Conservation (phyloP, 2,888 invertebrate genomes). For the Acrobasis repandana region DNA sequence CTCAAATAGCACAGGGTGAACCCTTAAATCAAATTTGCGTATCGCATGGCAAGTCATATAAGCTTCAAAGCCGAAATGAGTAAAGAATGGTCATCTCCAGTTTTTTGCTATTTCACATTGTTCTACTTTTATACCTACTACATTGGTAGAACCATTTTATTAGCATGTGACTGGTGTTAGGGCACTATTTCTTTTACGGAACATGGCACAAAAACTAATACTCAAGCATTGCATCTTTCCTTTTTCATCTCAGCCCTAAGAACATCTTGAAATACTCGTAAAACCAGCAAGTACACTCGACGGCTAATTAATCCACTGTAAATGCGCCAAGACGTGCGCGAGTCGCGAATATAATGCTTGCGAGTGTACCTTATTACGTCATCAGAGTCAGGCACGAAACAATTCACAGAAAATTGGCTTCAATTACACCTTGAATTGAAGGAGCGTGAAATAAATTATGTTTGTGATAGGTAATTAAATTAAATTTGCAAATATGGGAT, state of each 20-base stretch:
- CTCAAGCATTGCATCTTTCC: not conserved
- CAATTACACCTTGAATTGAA: constrained; percentile 4
- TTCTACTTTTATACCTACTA: no score
- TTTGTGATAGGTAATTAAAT: constrained; percentile 5
- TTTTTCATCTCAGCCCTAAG: not conserved
- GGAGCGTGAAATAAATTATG: constrained; percentile 6
- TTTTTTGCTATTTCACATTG: no score
- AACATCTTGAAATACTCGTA: constrained; percentile 54
- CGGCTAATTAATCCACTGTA: constrained; percentile 59
- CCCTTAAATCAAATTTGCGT: no score
- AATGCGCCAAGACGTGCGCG: constrained; percentile 35
- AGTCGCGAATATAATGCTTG: constrained; percentile 1
- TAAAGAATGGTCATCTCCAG: no score
- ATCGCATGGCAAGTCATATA: no score
- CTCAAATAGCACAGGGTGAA: no score
- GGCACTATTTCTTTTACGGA: not conserved
- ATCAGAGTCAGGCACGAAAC: not conserved
- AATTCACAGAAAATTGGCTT: not conserved
- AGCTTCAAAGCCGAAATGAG: no score
- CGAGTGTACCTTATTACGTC: constrained; percentile 14
- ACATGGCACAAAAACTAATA: not conserved
- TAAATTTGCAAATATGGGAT: no score
- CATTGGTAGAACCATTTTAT: no score
- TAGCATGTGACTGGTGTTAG: no score
- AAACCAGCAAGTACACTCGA: constrained; percentile 55